phyloP scores from a whole-genome alignment of 2,113 vertebrate genomes.

The Blennius ocellaris region DNA sequence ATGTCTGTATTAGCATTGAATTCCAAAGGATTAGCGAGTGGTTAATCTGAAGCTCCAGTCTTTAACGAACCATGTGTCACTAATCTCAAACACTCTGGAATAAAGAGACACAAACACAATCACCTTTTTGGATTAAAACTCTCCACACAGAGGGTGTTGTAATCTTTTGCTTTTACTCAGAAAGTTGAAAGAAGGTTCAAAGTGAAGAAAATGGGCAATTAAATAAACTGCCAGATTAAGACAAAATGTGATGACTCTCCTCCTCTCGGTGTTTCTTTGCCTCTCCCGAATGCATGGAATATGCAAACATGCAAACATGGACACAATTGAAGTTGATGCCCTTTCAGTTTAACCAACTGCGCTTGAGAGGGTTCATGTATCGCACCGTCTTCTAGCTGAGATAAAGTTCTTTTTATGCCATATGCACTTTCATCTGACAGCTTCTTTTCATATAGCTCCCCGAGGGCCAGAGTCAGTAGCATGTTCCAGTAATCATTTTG shows the following conservation, averaged over 20 bases:
- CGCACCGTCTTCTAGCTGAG: slow-evolving; percentile 49
- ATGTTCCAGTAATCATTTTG: slow-evolving; percentile 70
- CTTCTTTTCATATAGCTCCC: slow-evolving; percentile 66
- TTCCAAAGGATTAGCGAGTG: slow-evolving; percentile 71
- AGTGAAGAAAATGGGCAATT: slow-evolving; percentile 5
- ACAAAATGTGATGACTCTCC: not conserved
- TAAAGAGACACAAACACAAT: slow-evolving; percentile 71
- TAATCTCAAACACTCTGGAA: slow-evolving; percentile 73
- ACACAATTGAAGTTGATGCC: slow-evolving; percentile 29
- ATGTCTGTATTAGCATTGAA: slow-evolving; percentile 77
- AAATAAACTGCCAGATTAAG: not conserved
- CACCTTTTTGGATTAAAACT: slow-evolving; percentile 67
- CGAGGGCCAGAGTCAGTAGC: slow-evolving; percentile 55
- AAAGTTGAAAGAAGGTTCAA: slow-evolving; percentile 8
- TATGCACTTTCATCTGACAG: slow-evolving; percentile 72
- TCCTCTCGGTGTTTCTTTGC: not conserved
- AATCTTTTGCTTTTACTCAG: slow-evolving; percentile 44
- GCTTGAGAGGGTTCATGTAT: slow-evolving; percentile 32
- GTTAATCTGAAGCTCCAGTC: slow-evolving; percentile 78
- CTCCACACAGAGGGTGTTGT: slow-evolving; percentile 28
- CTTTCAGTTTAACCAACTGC: slow-evolving; percentile 25
- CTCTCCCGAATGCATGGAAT: not conserved
- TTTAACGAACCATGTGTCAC: slow-evolving; percentile 80
- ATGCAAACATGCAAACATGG: slow-evolving; percentile 1
- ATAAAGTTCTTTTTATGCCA: slow-evolving; percentile 68